phyloP scores from a whole-genome alignment of 2,113 vertebrate species.

The Bombycilla garrulus region DNA sequence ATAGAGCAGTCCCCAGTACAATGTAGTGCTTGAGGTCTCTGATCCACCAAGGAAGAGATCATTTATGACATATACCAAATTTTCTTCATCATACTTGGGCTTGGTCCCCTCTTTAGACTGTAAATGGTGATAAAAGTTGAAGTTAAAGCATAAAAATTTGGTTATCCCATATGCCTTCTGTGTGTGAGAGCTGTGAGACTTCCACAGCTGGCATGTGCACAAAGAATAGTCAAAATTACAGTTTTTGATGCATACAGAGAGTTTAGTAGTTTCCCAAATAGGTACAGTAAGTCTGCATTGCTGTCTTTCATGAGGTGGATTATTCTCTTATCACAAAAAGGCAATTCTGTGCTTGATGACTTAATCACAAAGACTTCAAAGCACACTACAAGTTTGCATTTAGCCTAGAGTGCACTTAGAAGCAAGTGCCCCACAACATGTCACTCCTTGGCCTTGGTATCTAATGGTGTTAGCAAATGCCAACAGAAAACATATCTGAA shows the following conservation, averaged over 20 bases:
- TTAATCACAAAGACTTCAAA: not conserved
- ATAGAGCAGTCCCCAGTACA: conserved; percentile 71
- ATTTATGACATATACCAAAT: conserved; percentile 61
- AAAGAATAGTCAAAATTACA: not conserved
- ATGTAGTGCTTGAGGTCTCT: conserved; percentile 70
- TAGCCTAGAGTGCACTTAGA: not conserved
- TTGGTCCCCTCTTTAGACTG: conserved; percentile 42
- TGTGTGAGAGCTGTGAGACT: not conserved
- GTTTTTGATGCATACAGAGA: not conserved
- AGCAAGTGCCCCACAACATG: not conserved
- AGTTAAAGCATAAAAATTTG: not conserved
- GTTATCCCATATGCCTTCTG: no score
- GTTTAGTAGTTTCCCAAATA: not conserved
- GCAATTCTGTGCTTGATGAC: not conserved
- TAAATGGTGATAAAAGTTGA: not conserved
- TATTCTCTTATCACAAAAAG: not conserved
- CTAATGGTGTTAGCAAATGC: not conserved
- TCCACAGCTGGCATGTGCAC: not conserved
- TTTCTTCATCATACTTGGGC: conserved; percentile 69
- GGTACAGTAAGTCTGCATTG: not conserved
- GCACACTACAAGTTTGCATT: not conserved
- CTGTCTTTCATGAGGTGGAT: not conserved
- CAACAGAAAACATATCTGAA: not conserved
- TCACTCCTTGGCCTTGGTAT: not conserved
- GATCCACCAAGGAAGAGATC: conserved; percentile 77